Evolutionary conservation across 2,888 invertebrate genomes (phyloP).

Genomic region (Cantharis lateralis): DNA sequence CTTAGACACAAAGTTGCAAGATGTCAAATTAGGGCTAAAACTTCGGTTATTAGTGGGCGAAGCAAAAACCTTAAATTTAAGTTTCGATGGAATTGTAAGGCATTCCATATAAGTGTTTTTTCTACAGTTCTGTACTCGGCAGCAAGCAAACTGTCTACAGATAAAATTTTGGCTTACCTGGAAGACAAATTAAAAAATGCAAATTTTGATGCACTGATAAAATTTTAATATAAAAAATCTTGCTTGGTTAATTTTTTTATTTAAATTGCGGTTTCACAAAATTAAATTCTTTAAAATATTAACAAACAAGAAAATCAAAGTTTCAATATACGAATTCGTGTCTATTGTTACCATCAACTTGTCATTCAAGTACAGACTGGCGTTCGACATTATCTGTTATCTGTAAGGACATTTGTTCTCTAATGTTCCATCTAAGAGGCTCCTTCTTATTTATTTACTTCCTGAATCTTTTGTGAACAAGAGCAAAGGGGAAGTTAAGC

Average conservation of each 20-base stretch:
- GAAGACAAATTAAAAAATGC: neutral
- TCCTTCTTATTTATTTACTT: conserved; percentile 33
- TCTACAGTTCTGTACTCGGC: neutral
- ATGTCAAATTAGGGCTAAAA: neutral
- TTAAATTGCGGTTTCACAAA: neutral
- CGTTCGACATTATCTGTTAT: conserved; percentile 33
- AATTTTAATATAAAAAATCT: neutral
- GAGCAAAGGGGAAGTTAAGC: conserved; percentile 21
- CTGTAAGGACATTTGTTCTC: conserved; percentile 36
- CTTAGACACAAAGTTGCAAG: neutral
- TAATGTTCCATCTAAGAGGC: conserved; percentile 34
- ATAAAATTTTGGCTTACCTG: too few species aligned
- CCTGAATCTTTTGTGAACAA: conserved; percentile 21
- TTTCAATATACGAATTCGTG: conserved; percentile 14
- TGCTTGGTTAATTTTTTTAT: neutral
- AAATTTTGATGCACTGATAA: neutral
- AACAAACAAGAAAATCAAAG: conserved; percentile 10
- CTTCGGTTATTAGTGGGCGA: neutral
- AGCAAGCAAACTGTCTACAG: neutral
- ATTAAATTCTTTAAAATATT: neutral
- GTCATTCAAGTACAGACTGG: conserved; percentile 25
- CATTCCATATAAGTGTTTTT: neutral
- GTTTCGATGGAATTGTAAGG: neutral
- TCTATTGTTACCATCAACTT: conserved; percentile 24
- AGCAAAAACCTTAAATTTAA: neutral